phyloP scores from a whole-genome alignment of 2,797 vertebrate species.

The Melanogrammus aeglefinus region DNA sequence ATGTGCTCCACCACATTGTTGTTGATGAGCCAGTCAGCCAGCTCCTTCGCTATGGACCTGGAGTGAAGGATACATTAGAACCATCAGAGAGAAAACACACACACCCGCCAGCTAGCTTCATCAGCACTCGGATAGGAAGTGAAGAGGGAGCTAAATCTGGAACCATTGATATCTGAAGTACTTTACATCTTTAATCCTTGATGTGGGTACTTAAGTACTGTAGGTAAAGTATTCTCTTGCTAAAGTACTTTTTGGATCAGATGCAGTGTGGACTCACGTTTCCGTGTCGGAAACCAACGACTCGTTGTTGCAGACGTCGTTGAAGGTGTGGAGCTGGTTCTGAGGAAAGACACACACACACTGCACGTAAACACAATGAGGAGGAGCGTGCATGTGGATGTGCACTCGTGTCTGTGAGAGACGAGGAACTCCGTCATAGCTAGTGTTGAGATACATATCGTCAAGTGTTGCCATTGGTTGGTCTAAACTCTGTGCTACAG shows the following conservation, averaged over 20 bases:
- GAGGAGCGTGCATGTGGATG: not conserved
- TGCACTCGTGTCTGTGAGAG: not conserved
- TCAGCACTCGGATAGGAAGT: not conserved
- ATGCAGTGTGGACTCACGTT: slow-evolving; percentile 82
- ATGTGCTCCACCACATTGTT: slow-evolving; percentile 97
- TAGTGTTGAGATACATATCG: not conserved
- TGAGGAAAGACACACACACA: slow-evolving; percentile 52
- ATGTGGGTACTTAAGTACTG: not conserved
- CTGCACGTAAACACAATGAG: not conserved
- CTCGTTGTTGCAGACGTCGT: slow-evolving; percentile 99
- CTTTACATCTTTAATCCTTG: not conserved
- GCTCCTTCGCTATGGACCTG: slow-evolving; percentile 96
- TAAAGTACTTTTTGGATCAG: not conserved
- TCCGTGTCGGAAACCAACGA: slow-evolving; percentile 98
- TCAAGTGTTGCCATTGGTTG: no score
- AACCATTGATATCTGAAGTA: not conserved
- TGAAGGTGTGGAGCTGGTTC: slow-evolving; percentile 99
- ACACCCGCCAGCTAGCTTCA: not conserved
- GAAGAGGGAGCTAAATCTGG: not conserved
- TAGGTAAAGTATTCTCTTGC: not conserved
- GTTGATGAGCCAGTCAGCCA: slow-evolving; percentile 92
- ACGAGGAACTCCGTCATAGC: no score
- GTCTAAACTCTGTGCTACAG: no score
- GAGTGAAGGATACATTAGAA: not conserved
- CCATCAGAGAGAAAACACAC: not conserved